Evolutionary conservation across 2,888 invertebrate genomes (phyloP).

Genomic region (Coenonympha arcania): DNA sequence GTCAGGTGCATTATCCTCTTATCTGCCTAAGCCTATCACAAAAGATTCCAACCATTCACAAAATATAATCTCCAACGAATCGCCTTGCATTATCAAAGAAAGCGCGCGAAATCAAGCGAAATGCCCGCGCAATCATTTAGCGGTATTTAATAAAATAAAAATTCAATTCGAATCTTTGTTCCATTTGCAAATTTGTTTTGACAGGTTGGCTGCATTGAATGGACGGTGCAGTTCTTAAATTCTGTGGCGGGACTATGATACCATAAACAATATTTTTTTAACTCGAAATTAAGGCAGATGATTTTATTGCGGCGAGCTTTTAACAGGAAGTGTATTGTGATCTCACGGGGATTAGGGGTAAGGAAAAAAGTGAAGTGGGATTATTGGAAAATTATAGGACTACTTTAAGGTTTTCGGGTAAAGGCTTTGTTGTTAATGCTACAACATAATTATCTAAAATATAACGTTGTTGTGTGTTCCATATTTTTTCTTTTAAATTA

Average conservation of each 20-base stretch:
- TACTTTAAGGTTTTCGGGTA: constrained; percentile 27
- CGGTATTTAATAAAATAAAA: constrained; percentile 49
- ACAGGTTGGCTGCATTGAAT: constrained; percentile 54
- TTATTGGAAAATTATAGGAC: constrained; percentile 65
- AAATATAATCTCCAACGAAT: constrained; percentile 59
- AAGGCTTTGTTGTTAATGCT: background rate
- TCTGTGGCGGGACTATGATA: constrained; percentile 50
- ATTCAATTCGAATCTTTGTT: constrained; percentile 33
- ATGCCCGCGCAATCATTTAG: constrained; percentile 46
- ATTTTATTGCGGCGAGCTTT: constrained; percentile 52
- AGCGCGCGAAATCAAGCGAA: constrained; percentile 43
- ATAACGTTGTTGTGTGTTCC: too few relatives aligned
- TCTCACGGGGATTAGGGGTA: constrained; percentile 64
- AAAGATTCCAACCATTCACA: constrained; percentile 59
- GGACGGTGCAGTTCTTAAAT: constrained; percentile 28
- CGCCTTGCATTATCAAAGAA: constrained; percentile 41
- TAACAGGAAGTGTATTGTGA: constrained; percentile 63
- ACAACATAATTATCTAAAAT: background rate
- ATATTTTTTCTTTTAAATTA: too few relatives aligned
- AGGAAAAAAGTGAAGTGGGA: constrained; percentile 64
- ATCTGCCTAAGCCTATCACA: constrained; percentile 57
- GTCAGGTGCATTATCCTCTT: constrained; percentile 69
- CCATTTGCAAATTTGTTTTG: constrained; percentile 54
- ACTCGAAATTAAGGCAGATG: constrained; percentile 44
- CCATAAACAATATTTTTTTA: constrained; percentile 56